Conservation (phyloP, 2,888 invertebrate genomes). For the Sabatieria punctata region DNA sequence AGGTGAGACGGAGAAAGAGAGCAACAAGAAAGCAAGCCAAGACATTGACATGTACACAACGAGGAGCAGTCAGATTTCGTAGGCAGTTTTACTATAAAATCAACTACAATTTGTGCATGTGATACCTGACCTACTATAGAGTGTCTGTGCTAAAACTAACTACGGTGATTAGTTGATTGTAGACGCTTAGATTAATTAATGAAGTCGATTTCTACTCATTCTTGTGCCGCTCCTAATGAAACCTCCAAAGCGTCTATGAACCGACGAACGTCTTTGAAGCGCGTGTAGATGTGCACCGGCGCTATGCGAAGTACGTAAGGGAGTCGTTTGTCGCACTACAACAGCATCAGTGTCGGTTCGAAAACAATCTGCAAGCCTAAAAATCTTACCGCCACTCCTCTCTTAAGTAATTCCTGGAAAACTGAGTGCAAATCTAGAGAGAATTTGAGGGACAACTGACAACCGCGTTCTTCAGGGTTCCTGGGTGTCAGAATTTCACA, state of each 20-base stretch:
- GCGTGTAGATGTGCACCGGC: constrained; percentile 41
- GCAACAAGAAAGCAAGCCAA: no score
- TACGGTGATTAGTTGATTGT: no score
- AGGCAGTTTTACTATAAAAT: no score
- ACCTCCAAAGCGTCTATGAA: constrained; percentile 31
- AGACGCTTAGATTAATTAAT: no score
- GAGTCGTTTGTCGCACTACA: constrained; percentile 40
- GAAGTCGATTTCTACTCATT: no score
- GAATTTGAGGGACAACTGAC: constrained; percentile 41
- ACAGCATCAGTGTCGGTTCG: constrained; percentile 8
- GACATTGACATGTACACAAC: not conserved
- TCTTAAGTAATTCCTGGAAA: constrained; percentile 35
- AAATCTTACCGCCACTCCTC: constrained; percentile 39
- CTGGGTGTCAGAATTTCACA: constrained; percentile 39
- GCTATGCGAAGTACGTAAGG: constrained; percentile 40
- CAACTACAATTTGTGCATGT: no score
- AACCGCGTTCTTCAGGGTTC: constrained; percentile 39
- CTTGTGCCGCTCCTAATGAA: no score
- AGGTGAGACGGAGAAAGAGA: not conserved
- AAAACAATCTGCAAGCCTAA: constrained; percentile 8
- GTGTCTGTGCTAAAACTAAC: no score
- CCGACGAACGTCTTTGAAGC: constrained; percentile 37
- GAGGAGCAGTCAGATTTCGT: not conserved
- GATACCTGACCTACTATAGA: no score
- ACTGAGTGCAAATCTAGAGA: constrained; percentile 33